Conservation (phyloP, 2,113 vertebrate genomes). For the Istiophorus platypterus region DNA sequence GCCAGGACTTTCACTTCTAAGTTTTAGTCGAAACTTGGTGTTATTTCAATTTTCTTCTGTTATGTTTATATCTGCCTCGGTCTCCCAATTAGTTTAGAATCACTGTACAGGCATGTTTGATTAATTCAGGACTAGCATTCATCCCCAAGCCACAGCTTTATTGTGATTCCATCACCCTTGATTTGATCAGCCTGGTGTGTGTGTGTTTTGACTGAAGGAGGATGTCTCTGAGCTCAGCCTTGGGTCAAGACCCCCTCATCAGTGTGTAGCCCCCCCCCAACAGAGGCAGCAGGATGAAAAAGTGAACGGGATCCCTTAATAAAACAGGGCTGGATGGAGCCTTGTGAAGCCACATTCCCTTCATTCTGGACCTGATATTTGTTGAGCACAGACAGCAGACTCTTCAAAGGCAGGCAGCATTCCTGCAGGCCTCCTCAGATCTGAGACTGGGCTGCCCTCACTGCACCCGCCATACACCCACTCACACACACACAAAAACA, state of each 20-base stretch:
- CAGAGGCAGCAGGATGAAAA: constrained; percentile 74
- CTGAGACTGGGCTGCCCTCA: constrained; percentile 69
- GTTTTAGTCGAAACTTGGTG: background rate
- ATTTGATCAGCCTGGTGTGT: constrained; percentile 23
- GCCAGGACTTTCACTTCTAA: background rate
- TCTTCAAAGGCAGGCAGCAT: constrained; percentile 82
- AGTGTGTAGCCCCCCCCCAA: constrained; percentile 75
- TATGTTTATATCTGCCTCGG: background rate
- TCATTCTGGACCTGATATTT: constrained; percentile 81
- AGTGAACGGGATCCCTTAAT: constrained; percentile 76
- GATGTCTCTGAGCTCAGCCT: constrained; percentile 60
- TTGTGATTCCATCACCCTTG: constrained; percentile 43
- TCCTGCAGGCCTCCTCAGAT: constrained; percentile 81
- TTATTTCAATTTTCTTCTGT: background rate
- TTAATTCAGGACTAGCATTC: constrained; percentile 12
- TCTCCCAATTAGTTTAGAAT: constrained; percentile 2
- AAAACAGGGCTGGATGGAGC: constrained; percentile 79
- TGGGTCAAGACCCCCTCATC: constrained; percentile 71
- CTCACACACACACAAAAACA: constrained; percentile 32
- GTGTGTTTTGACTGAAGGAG: constrained; percentile 56
- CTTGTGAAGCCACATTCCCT: constrained; percentile 81
- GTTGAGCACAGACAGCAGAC: constrained; percentile 75
- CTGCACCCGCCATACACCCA: constrained; percentile 47
- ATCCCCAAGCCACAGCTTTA: constrained; percentile 22
- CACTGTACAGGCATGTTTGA: background rate